Percentiles rank a stretch among this genome's conserved stretches.
Conservation (phyloP, 2,888 invertebrate species). For the Glaucopsyche alexis region DNA sequence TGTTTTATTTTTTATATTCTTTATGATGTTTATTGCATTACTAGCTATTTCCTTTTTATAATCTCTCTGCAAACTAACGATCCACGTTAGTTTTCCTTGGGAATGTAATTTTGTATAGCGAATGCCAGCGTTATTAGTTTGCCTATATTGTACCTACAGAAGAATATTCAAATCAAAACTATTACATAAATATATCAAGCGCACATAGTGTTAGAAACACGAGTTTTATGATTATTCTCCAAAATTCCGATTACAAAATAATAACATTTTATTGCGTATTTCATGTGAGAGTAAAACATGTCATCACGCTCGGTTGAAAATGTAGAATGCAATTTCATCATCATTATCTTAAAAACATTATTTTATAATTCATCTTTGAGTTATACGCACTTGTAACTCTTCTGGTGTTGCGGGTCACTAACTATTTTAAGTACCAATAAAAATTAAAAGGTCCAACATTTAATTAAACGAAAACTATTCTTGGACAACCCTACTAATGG, state of each 20-base stretch:
- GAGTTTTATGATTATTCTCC: background rate
- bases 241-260: slow-evolving; percentile 19
- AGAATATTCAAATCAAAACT: too few relatives aligned
- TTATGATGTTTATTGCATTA: background rate
- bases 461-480: background rate
- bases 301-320: slow-evolving; percentile 19
- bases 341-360: background rate
- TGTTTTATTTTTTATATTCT: background rate
- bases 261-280: slow-evolving; percentile 12
- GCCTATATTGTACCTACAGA: too few relatives aligned
- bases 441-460: too few relatives aligned
- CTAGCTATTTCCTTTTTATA: too few relatives aligned
- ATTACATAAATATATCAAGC: too few relatives aligned
- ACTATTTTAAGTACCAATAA: too few relatives aligned
- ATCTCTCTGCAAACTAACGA: too few relatives aligned
- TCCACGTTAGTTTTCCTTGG: too few relatives aligned
- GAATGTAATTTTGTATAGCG: too few relatives aligned
- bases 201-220: background rate
- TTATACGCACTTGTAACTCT: too few relatives aligned
- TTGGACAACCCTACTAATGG: slow-evolving; percentile 12
- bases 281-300: slow-evolving; percentile 18
- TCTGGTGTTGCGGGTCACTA: too few relatives aligned
- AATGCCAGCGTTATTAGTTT: too few relatives aligned
- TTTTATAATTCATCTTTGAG: background rate
- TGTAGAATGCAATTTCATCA: slow-evolving; percentile 18